Percentiles rank a stretch among this genome's conserved stretches.
These are phyloP conservation scores for Fulica atra DNA, from an alignment of 2,113 vertebrate species.

Conservation along the genomic window DNA sequence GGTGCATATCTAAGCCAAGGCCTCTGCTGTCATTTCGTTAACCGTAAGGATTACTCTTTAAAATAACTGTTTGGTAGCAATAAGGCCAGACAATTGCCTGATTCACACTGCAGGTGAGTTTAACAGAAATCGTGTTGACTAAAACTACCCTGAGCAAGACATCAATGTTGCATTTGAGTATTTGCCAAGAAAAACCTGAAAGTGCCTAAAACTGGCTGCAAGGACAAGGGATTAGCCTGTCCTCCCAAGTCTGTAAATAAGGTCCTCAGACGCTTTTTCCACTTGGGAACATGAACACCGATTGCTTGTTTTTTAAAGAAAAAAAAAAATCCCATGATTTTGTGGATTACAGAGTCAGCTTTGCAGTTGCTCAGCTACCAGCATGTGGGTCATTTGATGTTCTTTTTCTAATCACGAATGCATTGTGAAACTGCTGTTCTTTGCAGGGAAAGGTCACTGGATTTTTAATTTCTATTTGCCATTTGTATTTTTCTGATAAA, in stretches of 20 bases:
- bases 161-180: slow-evolving; percentile 63
- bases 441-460: slow-evolving; percentile 26
- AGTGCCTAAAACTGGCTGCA: slow-evolving; percentile 37
- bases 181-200: slow-evolving; percentile 71
- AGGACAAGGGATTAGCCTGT: slow-evolving; percentile 64
- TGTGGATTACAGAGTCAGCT: slow-evolving; percentile 7
- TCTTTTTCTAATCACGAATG: slow-evolving; percentile 48
- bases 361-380: slow-evolving; percentile 37
- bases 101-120: slow-evolving; percentile 58
- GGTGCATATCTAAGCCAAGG: slow-evolving; percentile 71
- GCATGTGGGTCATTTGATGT: slow-evolving; percentile 40
- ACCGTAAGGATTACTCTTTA: slow-evolving; percentile 63
- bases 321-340: not conserved
- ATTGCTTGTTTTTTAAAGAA: slow-evolving; percentile 16
- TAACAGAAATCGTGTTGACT: slow-evolving; percentile 65
- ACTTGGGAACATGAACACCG: slow-evolving; percentile 50
- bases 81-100: slow-evolving; percentile 45
- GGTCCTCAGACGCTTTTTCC: slow-evolving; percentile 62
- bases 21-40: slow-evolving; percentile 59
- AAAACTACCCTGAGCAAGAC: slow-evolving; percentile 58
- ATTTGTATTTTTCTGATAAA: slow-evolving; percentile 38
- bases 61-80: slow-evolving; percentile 53
- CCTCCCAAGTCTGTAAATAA: slow-evolving; percentile 63
- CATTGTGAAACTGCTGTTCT: slow-evolving; percentile 16
- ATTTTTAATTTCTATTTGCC: slow-evolving; percentile 20